phyloP scores from a whole-genome alignment of 2,113 vertebrate species.

The Panthera tigris region DNA sequence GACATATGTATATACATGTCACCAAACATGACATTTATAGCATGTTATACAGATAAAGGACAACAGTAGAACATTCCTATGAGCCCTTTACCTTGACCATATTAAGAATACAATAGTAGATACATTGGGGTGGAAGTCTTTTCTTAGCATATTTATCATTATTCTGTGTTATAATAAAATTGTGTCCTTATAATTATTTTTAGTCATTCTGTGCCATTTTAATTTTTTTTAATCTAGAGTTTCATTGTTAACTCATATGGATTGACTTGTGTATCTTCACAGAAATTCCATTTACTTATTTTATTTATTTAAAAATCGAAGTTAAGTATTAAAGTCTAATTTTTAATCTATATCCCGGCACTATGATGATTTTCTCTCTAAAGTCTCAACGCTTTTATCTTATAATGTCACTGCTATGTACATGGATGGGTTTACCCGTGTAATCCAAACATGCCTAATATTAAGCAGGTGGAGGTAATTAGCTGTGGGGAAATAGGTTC shows the following conservation, averaged over 20 bases:
- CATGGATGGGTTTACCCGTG: not conserved
- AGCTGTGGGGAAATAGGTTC: not conserved
- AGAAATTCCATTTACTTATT: not conserved
- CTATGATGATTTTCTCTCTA: not conserved
- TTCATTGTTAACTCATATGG: not conserved
- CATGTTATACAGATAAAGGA: not conserved
- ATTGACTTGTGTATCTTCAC: not conserved
- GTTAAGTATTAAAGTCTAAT: not conserved
- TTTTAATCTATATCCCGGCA: not conserved
- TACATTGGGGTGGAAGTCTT: not conserved
- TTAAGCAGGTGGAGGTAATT: not conserved
- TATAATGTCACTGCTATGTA: not conserved
- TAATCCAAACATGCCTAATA: not conserved
- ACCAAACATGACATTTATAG: not conserved
- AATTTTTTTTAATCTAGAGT: not conserved
- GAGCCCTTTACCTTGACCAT: not conserved
- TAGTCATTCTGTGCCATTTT: not conserved
- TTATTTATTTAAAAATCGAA: conserved; percentile 1
- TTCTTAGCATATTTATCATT: not conserved
- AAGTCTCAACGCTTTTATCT: not conserved
- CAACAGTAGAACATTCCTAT: not conserved
- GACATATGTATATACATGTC: not conserved
- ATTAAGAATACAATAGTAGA: not conserved
- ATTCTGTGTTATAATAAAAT: not conserved
- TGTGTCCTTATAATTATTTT: not conserved